Base-by-base conservation (phyloP, 1,140 invertebrate species). In the Octopus sinensis region DNA sequence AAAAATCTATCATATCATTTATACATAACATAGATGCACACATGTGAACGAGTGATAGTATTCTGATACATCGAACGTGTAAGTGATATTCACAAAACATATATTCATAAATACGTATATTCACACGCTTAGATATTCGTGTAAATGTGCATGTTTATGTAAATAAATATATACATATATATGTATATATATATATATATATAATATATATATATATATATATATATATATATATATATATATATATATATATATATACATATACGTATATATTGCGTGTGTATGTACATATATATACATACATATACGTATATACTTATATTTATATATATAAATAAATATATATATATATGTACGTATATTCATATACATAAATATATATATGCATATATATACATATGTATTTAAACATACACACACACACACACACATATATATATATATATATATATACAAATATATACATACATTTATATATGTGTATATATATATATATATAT, bases 181-280 rank as follows among this genome's bases (percentile, higher is more conserved):
- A 62, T 62, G 17, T 62, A 62, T 62, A 62, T 62, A 62, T 17
- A 62, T 62, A 62, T 17, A 62, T 62, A 62, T 17, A 62, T 62
- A 62, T 62, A n/a, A 62, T 62, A 62, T 62, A 62, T 62, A 62
- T 62, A 62, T 62, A 62, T 62, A 62, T 62, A 62, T 62, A 62
- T 62, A 62, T 62, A 62, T 62, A 62, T 62, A 62, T 62, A 62
- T 62, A 62, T 62, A 62, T 62, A 62, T 62, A 62, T 62, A 62
- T 6, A 62, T 9, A 6, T 62, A 9, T 62, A 9, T 17, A 62
- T 62, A 17, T 62, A 6, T 62, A 62, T n/a, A n/a, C n/a, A n/a
- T n/a, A n/a, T n/a, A n/a, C n/a, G n/a, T n/a, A n/a, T n/a, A n/a
- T n/a, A n/a, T n/a, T n/a, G n/a, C n/a, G n/a, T n/a, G n/a, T n/a